Base-by-base conservation (phyloP, 2,113 vertebrate genomes). In the Pedetes capensis region DNA sequence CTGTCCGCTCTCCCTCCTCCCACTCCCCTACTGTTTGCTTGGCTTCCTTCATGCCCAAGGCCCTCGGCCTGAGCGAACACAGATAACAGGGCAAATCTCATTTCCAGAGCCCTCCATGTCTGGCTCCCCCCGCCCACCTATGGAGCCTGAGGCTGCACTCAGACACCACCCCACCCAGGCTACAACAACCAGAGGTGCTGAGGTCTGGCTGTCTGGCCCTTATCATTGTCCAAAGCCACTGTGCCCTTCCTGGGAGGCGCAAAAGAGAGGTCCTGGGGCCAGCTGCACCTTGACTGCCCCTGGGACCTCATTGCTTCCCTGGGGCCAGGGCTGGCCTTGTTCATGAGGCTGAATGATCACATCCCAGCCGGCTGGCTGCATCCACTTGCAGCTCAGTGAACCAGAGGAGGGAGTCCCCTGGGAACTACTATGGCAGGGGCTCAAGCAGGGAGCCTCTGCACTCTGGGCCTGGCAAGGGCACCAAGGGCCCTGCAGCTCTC, bases 41-140 rank as follows among this genome's bases (percentile, higher is more conserved):
- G 42, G 57, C 57, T 32, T 75, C 68, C 76, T 78, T 71, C 63
- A 32, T 94, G 95, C 95, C 95, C 92, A 81, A 89, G 47, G 93
- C 13, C 22, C 88, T 79, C 14, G 3, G 47, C 96, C 93, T 96
- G 90, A 91, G 72, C 3, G 0, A 86, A 82, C 76, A 51, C 55
- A 89, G 83, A 91, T 95, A 93, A 97, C 83, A 42, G 42, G 10
- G 81, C 23, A 95, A 90, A 97, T 95, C 95, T 97, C 84, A 95
- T 96, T 97, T 96, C 71, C 92, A 95, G 95, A 95, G 82, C 37
- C 51, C 69, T 39, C 69, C 84, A 42, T 34, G 51, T 34, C 86
- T 51, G 79, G 53, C 66, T 93, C 42, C 84, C 69, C 57, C 37
- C 16, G 1, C 11, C 34, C 25, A 6, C 14, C 1, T 23, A n/a